Evolutionary conservation across 2,888 invertebrate species (phyloP).

Genomic region (Margaritifera margaritifera): DNA sequence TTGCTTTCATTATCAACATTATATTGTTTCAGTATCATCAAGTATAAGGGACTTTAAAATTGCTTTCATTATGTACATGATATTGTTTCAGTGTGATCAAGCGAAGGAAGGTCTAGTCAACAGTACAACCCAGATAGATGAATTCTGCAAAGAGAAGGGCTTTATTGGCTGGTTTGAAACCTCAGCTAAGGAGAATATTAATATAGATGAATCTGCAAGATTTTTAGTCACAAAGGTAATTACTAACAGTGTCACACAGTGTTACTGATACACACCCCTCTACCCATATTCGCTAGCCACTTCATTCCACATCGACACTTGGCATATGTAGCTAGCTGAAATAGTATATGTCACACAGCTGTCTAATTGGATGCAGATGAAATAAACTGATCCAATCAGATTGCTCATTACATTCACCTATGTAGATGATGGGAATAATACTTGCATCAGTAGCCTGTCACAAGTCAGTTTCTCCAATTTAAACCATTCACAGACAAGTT

Average conservation of each 20-base stretch:
- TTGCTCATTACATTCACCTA: no score
- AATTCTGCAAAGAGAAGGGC: slow-evolving; percentile 76
- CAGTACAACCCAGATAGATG: slow-evolving; percentile 75
- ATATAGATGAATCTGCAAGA: slow-evolving; percentile 95
- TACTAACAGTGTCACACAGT: not conserved
- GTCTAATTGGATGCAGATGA: no score
- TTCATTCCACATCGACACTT: no score
- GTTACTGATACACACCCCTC: not conserved
- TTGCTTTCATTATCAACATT: no score
- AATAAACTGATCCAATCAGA: no score
- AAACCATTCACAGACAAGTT: no score
- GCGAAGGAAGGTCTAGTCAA: slow-evolving; percentile 75
- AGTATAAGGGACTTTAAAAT: no score
- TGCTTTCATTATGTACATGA: slow-evolving; percentile 1
- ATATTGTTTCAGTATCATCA: no score
- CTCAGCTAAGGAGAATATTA: slow-evolving; percentile 78
- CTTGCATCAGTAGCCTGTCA: not conserved
- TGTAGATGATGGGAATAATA: not conserved
- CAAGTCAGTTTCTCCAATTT: no score
- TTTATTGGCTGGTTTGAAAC: slow-evolving; percentile 78
- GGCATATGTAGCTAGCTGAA: no score
- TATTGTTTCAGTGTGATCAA: slow-evolving; percentile 75
- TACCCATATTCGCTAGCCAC: no score
- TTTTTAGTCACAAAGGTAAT: slow-evolving; percentile 91
- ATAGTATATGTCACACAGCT: no score